Base-by-base conservation (phyloP, 2,113 vertebrate species). In the Pipra filicauda region DNA sequence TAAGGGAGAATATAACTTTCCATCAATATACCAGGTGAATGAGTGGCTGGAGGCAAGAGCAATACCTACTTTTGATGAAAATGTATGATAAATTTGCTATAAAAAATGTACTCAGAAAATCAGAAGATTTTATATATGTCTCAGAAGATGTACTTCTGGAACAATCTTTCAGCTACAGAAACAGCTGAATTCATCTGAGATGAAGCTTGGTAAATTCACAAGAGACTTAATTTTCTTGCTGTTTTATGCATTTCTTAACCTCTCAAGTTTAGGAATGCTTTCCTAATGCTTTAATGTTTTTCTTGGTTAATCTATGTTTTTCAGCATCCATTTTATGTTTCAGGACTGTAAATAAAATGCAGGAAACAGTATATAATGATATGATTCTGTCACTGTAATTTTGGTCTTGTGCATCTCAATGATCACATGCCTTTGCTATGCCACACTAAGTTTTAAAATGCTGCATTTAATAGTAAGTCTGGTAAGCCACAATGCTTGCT, bases 401-500 rank as follows among this genome's bases (percentile, higher is more conserved):
- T 95, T 91, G 93, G 88, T 91, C 88, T 93, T 95, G 81, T 92
- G 85, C 64, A 92, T 66, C 74, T 79, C 94, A 91, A 79, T 96
- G 95, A 97, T 94, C 91, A 77, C 91, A 95, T 91, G 76, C 31
- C 86, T 94, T 96, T 93, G 84, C 93, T 96, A 96, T 46, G 87
- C 78, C 70, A 78, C 69, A 80, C 82, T 76, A 79, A 89, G 69
- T 80, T 94, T 88, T 75, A 80, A 92, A 93, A 91, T 71, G 31
- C 69, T 95, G 59, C 69, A 92, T 93, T 97, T 92, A 95, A 96
- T 19, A 72, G 55, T 86, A 88, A 89, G 77, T 86, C 64, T 76
- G 94, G 93, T 90, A 78, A 95, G 75, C 98, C 97, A 94, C 89
- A 97, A 72, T 35, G 89, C 79, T 97, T 96, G 80, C 82, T 97